phyloP scores from a whole-genome alignment of 2,113 vertebrate genomes.

The Corythornis madagascariensis region DNA sequence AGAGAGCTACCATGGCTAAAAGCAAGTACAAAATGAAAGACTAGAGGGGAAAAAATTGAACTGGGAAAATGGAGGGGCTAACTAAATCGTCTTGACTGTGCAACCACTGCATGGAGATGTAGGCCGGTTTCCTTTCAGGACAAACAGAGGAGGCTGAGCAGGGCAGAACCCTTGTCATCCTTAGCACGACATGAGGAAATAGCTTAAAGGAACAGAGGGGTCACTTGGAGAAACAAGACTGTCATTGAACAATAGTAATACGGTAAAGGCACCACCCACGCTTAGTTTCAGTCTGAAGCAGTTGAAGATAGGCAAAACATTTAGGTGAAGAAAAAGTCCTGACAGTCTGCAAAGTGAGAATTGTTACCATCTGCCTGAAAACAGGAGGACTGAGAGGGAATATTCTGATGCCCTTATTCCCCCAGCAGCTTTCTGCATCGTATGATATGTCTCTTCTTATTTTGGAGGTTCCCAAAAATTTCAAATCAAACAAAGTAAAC shows the following conservation, averaged over 20 bases:
- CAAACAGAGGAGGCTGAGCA: conserved; percentile 50
- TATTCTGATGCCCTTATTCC: conserved; percentile 32
- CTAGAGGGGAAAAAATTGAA: not conserved
- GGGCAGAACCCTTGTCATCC: conserved; percentile 51
- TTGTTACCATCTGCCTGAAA: conserved; percentile 36
- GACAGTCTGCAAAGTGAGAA: conserved; percentile 61
- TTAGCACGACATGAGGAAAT: conserved; percentile 69
- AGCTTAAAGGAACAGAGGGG: conserved; percentile 65
- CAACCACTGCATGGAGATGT: conserved; percentile 50
- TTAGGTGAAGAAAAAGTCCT: conserved; percentile 59
- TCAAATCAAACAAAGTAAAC: conserved; percentile 30
- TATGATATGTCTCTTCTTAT: not conserved
- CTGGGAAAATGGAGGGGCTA: conserved; percentile 1
- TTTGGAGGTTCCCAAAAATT: conserved; percentile 38
- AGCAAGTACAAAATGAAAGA: conserved; percentile 60
- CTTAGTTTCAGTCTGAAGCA: conserved; percentile 80
- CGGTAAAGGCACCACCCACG: conserved; percentile 84
- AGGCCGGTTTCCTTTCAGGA: conserved; percentile 10
- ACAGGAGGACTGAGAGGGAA: conserved; percentile 59
- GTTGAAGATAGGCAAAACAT: conserved; percentile 74
- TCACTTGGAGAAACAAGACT: conserved; percentile 77
- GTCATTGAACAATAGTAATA: conserved; percentile 80
- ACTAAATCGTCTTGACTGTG: conserved; percentile 52
- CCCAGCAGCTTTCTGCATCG: conserved; percentile 6
- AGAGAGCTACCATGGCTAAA: conserved; percentile 48